Conservation (phyloP, 2,797 vertebrate genomes). For the Amphiprion clarkii region DNA sequence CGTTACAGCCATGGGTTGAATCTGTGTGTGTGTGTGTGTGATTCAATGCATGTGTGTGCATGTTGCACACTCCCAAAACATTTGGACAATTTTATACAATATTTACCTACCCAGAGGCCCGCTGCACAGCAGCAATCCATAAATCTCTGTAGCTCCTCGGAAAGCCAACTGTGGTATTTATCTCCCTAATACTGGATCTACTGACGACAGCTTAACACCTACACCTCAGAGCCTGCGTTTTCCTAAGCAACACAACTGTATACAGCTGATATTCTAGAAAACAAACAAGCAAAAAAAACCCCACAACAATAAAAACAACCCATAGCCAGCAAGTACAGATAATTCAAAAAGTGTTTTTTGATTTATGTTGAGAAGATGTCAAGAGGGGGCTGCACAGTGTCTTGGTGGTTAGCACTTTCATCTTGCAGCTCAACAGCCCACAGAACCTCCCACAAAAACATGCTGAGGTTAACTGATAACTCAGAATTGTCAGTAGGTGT, state of each 20-base stretch:
- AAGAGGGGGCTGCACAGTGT: neutral
- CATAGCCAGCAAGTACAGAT: slow-evolving; percentile 12
- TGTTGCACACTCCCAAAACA: slow-evolving; percentile 45
- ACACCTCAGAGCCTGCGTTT: slow-evolving; percentile 54
- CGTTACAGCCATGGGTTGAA: slow-evolving; percentile 46
- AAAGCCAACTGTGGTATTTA: slow-evolving; percentile 72
- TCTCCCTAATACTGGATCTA: slow-evolving; percentile 66
- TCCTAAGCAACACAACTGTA: slow-evolving; percentile 47
- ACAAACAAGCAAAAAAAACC: neutral
- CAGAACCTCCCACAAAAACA: too few relatives aligned
- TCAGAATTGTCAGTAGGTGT: too few relatives aligned
- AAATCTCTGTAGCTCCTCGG: slow-evolving; percentile 65
- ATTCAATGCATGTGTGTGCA: slow-evolving; percentile 17
- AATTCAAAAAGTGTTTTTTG: slow-evolving; percentile 36
- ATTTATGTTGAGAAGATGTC: slow-evolving; percentile 27
- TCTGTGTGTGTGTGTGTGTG: slow-evolving; percentile 25
- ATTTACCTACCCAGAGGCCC: slow-evolving; percentile 61
- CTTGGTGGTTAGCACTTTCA: too few relatives aligned
- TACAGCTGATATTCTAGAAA: slow-evolving; percentile 40
- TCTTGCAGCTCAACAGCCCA: too few relatives aligned
- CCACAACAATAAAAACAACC: neutral
- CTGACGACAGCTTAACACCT: slow-evolving; percentile 53
- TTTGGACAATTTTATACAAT: slow-evolving; percentile 59
- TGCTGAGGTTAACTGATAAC: too few relatives aligned
- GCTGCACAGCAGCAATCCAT: slow-evolving; percentile 65